Conservation (phyloP, 2,113 vertebrate genomes). For the Microtus oregoni region DNA sequence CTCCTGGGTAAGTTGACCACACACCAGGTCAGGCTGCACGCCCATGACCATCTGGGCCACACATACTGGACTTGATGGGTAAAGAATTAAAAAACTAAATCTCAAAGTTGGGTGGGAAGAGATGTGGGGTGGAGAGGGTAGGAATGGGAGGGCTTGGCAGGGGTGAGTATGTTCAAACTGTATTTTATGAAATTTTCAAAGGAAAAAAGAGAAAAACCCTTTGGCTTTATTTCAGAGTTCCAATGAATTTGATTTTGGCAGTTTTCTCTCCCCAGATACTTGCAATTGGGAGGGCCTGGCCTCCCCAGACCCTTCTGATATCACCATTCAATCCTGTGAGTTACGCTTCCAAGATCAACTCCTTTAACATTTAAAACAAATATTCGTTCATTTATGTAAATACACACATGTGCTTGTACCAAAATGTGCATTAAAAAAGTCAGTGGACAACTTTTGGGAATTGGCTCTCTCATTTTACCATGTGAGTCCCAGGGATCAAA, state of each 20-base stretch:
- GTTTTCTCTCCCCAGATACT: neutral
- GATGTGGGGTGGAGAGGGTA: neutral
- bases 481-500: neutral
- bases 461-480: neutral
- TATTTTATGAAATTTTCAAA: neutral
- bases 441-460: neutral
- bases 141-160: neutral
- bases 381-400: neutral
- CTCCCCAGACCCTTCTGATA: neutral
- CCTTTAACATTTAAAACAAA: constrained; percentile 15
- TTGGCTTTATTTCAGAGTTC: constrained; percentile 32
- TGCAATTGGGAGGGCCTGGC: neutral
- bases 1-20: neutral
- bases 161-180: neutral
- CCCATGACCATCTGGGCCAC: neutral
- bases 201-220: neutral
- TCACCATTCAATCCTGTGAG: neutral
- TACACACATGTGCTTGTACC: neutral
- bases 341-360: constrained; percentile 46
- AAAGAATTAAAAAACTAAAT: neutral
- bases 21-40: neutral
- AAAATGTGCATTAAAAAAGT: neutral
- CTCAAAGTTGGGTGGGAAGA: neutral
- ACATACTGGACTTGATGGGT: neutral
- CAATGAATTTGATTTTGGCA: constrained; percentile 5